Evolutionary conservation across 2,888 invertebrate species (phyloP), one percentile per base, ranked within the genome.

Genomic region (Uropetala carovei): DNA sequence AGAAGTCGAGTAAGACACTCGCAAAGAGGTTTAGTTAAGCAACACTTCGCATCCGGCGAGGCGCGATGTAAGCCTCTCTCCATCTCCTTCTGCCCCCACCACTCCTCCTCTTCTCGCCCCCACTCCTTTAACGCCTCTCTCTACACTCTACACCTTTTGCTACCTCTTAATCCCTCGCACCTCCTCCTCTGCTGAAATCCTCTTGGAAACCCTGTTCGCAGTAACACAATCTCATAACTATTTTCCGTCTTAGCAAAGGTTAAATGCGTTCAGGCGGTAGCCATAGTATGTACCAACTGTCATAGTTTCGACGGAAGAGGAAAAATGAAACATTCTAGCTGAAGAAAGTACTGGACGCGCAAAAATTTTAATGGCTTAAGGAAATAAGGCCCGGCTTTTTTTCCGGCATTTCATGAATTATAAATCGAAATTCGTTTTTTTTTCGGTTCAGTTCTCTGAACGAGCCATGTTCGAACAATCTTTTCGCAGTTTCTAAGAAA

Each of bases 1-100:
- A 89, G 89, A 85, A 89, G 89, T 89, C 89, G 89, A 89, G 89
- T 89, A 89, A 89, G 64, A 89, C 89, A 89, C 89, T 89, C 89
- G 27, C 89, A 60, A 64, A 89, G 89, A 89, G 89, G 89, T 89
- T 89, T 89, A 89, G 89, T 89, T 89, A 89, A 89, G 89, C 89
- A 89, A 89, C 89, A 68, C 89, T 64, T 89, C 68, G 89, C 89
- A 89, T 89, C 89, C 89, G 60, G 43, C 89, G 43, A 68, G 89
- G 64, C 68, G 89, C 89, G 64, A 68, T 89, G 89, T 89, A 89
- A 89, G 89, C 60, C 30, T 27, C 86, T 86, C 59, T 27, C 13
- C 64, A 13, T 64, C 18, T n/a, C 11, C 14, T 22, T 60, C n/a
- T n/a, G n/a, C 60, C 9, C 86, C 59, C 30, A 59, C 16, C 86